Evolutionary conservation across 2,888 invertebrate species (phyloP).

Genomic region (Agrotis clavis): DNA sequence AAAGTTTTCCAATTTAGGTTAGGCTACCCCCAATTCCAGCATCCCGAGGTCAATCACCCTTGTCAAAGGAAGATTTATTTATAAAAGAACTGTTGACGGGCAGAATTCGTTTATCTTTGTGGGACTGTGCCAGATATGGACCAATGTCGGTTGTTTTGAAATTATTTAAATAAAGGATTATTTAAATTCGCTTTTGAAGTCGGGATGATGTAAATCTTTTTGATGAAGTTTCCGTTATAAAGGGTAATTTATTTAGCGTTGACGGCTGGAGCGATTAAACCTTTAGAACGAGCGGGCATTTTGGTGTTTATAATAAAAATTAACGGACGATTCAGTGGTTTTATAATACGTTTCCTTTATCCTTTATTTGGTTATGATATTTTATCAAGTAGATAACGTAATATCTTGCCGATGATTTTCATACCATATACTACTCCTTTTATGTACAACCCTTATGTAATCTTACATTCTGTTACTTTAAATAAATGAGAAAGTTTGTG

Average conservation of each 20-base stretch:
- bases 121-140: conserved; percentile 34
- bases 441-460: too few relatives aligned
- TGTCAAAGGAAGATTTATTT: conserved; percentile 67
- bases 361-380: neutral
- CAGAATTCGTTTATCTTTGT: conserved; percentile 56
- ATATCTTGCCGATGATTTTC: too few relatives aligned
- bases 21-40: conserved; percentile 60
- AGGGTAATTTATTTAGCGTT: conserved; percentile 40
- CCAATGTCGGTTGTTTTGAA: conserved; percentile 19
- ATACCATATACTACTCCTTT: too few relatives aligned
- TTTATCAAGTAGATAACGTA: neutral
- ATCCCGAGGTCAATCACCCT: conserved; percentile 61
- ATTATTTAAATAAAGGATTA: conserved; percentile 43
- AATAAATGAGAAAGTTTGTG: too few relatives aligned
- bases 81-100: conserved; percentile 55
- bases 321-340: neutral
- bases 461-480: too few relatives aligned
- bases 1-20: conserved; percentile 79
- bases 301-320: conserved; percentile 29
- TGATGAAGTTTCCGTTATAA: conserved; percentile 36
- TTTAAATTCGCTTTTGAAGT: conserved; percentile 44
- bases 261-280: conserved; percentile 33
- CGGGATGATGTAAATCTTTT: conserved; percentile 36
- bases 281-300: conserved; percentile 13
- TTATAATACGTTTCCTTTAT: neutral